Evolutionary conservation across 2,797 vertebrate genomes (phyloP).

Genomic region (Sebastes ruberrimus): DNA sequence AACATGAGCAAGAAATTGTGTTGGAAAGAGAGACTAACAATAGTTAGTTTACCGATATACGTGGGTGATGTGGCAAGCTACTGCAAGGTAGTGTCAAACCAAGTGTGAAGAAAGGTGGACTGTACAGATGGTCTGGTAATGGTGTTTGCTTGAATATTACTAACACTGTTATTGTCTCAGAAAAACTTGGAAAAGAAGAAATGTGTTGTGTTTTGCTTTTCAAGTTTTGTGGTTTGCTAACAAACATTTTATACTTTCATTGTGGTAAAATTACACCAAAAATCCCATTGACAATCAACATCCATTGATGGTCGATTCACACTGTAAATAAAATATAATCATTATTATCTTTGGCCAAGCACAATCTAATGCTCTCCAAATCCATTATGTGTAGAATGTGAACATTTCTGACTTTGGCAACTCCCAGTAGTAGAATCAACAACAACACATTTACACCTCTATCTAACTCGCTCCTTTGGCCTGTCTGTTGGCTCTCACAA

Average conservation of each 20-base stretch:
- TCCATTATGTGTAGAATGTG: not conserved
- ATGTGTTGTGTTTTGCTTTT: not conserved
- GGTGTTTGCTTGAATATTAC: not conserved
- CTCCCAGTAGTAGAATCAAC: not conserved
- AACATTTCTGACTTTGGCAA: not conserved
- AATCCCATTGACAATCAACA: not conserved
- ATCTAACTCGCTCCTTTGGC: not conserved
- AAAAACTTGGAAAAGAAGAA: not conserved
- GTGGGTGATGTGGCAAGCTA: constrained; percentile 27
- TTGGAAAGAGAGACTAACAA: constrained; percentile 12
- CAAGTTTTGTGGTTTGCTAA: not conserved
- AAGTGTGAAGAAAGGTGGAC: constrained; percentile 29
- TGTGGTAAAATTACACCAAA: not conserved
- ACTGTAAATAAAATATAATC: not conserved
- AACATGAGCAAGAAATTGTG: not conserved
- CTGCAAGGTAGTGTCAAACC: constrained; percentile 17
- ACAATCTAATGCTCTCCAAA: not conserved
- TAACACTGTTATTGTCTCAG: constrained; percentile 10
- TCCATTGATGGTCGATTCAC: not conserved
- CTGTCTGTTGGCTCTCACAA: not conserved
- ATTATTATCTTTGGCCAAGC: not conserved
- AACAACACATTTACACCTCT: not conserved
- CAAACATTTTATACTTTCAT: not conserved
- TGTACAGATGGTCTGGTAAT: constrained; percentile 32
- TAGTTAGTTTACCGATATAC: not conserved